These are phyloP conservation scores for Pachyuromys duprasi DNA, from an alignment of 2,797 vertebrate species.

Conservation along the genomic window DNA sequence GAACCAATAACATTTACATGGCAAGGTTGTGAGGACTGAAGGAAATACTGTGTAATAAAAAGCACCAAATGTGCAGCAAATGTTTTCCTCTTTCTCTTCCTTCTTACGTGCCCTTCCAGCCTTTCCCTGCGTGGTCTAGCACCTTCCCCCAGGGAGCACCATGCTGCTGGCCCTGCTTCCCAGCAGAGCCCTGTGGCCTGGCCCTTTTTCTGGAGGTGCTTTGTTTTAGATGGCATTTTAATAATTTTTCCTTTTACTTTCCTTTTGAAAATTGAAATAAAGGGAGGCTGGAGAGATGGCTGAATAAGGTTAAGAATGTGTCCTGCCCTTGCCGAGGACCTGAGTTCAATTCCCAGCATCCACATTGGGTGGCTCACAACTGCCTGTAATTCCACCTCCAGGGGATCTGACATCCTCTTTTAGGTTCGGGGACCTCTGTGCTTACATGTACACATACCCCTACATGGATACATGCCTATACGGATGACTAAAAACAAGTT, in stretches of 20 bases:
- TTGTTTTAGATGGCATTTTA: not conserved
- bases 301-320: not conserved
- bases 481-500: not conserved
- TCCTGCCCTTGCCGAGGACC: not conserved
- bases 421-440: not conserved
- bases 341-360: not conserved
- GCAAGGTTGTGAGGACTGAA: not conserved
- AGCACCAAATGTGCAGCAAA: not conserved
- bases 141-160: not conserved
- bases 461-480: not conserved
- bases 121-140: rapidly evolving
- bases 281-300: not conserved
- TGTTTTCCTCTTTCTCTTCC: not conserved
- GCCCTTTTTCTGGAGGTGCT: not conserved
- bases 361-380: not conserved
- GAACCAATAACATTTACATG: not conserved
- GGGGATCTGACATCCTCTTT: not conserved
- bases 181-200: not conserved
- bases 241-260: not conserved
- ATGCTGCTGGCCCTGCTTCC: rapidly evolving
- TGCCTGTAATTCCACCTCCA: not conserved
- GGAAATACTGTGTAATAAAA: not conserved
- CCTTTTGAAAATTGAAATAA: constrained; percentile 48
- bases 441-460: not conserved
- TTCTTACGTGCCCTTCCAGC: rapidly evolving